Conservation (phyloP, 2,113 vertebrate species). For the Ophthalmotilapia sp. region DNA sequence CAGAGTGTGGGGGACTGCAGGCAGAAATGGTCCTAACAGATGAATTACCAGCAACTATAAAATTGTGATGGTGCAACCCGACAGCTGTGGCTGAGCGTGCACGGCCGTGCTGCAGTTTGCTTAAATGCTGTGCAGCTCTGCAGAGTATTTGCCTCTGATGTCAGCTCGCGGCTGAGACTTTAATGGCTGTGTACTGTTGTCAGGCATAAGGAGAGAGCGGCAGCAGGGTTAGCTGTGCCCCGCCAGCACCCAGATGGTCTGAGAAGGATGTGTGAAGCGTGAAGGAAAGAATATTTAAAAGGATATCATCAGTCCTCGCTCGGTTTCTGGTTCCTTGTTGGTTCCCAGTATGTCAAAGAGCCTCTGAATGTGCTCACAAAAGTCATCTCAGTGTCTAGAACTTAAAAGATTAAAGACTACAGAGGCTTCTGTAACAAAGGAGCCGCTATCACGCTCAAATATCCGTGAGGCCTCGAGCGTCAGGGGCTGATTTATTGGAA, state of each 20-base stretch:
- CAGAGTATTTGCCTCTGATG: background rate
- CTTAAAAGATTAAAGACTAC: background rate
- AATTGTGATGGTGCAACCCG: background rate
- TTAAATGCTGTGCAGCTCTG: background rate
- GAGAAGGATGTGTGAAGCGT: constrained; percentile 30
- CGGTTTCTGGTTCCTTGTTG: background rate
- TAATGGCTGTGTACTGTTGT: background rate
- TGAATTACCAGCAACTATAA: background rate
- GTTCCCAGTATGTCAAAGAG: background rate
- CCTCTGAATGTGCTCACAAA: background rate
- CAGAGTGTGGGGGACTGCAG: background rate
- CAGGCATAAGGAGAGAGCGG: constrained; percentile 1
- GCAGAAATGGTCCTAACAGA: background rate
- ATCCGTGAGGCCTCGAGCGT: background rate
- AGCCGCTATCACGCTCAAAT: background rate
- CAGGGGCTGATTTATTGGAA: constrained; percentile 8
- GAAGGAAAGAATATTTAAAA: background rate
- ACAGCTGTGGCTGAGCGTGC: background rate
- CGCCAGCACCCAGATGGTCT: constrained; percentile 36
- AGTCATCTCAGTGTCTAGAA: background rate
- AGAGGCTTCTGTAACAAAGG: background rate
- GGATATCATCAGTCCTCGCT: background rate
- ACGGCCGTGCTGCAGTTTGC: background rate
- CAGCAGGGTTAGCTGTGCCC: constrained; percentile 14
- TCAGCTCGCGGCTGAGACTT: background rate